These are phyloP conservation scores for Plagiodera versicolora DNA, from an alignment of 2,888 invertebrate species.

Conservation along the genomic window DNA sequence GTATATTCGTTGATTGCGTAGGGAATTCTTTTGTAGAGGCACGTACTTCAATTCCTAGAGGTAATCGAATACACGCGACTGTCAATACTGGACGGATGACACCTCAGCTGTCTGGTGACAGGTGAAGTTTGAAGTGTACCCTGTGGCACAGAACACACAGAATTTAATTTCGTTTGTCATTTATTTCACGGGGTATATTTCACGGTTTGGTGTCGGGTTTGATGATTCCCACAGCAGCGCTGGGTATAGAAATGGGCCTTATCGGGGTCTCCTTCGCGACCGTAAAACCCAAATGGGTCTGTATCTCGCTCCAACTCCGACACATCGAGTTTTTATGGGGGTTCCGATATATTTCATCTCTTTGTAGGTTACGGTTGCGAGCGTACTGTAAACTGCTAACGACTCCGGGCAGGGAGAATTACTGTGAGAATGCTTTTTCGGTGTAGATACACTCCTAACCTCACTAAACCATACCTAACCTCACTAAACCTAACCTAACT, in stretches of 20 bases:
- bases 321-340: conserved; percentile 28
- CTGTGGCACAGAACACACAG: too few relatives aligned
- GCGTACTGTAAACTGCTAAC: conserved; percentile 11
- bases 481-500: too few relatives aligned
- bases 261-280: conserved; percentile 18
- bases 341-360: conserved; percentile 23
- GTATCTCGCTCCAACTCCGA: conserved; percentile 27
- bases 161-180: too few relatives aligned
- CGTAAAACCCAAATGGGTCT: conserved; percentile 22
- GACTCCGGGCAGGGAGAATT: neutral
- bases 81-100: too few relatives aligned
- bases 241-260: conserved; percentile 12
- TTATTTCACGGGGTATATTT: too few relatives aligned
- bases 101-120: too few relatives aligned
- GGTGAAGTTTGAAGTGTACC: too few relatives aligned
- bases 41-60: too few relatives aligned
- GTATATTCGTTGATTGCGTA: neutral
- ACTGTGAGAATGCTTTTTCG: neutral
- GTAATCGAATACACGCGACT: too few relatives aligned
- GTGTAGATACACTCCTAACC: too few relatives aligned
- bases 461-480: too few relatives aligned
- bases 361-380: conserved; percentile 6
- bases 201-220: too few relatives aligned
- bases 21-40: neutral
- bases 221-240: neutral